These are phyloP conservation scores for Lepus europaeus DNA, from an alignment of 2,113 vertebrate genomes.

Conservation along the genomic window DNA sequence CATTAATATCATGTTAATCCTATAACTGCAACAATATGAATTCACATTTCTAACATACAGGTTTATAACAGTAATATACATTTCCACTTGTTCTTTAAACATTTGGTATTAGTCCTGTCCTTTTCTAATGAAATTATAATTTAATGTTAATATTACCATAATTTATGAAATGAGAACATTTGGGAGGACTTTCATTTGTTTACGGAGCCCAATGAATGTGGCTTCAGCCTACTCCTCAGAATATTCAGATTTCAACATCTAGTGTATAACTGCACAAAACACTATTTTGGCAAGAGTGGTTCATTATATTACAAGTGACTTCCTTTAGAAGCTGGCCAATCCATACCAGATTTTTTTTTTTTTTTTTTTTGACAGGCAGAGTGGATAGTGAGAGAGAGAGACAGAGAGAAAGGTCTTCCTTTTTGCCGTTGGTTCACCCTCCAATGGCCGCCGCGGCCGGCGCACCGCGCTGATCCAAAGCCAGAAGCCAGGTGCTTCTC, in stretches of 20 bases:
- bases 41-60: neutral
- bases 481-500: too few species aligned
- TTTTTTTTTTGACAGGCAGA: too few species aligned
- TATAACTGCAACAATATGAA: neutral
- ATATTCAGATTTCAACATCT: neutral
- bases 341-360: neutral
- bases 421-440: too few species aligned
- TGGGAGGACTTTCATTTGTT: neutral
- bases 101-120: neutral
- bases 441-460: too few species aligned
- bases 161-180: neutral
- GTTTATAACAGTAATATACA: neutral
- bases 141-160: neutral
- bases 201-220: neutral
- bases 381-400: too few species aligned
- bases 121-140: neutral
- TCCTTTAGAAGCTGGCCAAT: neutral
- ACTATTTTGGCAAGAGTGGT: neutral
- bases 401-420: too few species aligned
- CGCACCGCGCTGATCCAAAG: too few species aligned
- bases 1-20: neutral
- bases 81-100: neutral
- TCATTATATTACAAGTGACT: constrained; percentile 2
- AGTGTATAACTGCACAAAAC: neutral
- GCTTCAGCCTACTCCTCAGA: neutral